Base-by-base conservation (phyloP, 2,888 invertebrate species). In the Cecidostiba fungosa region DNA sequence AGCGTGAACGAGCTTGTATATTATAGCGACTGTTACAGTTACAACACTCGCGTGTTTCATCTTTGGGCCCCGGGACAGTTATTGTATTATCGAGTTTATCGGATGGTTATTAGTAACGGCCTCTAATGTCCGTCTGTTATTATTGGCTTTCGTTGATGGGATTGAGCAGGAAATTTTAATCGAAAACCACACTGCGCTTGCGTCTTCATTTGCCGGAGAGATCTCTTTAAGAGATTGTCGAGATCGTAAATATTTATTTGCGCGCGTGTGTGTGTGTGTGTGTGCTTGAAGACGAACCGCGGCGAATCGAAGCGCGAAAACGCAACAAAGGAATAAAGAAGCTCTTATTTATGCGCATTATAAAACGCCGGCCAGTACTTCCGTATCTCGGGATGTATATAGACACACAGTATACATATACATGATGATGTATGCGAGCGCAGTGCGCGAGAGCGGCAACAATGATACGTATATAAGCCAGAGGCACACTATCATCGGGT, bases 401-500 rank as follows among this genome's bases (percentile, higher is more conserved):
- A 10, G 10, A 5, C 4, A 23, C 10, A 23, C 2, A n/a, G 23
- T 19, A 59, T 19, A 59, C 19, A 43, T 14, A n/a, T 50, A 59
- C 6, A n/a, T 59, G 69, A 62, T 82, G 82, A 82, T 82, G 70
- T 82, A 77, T 77, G 59, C 59, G 76, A 74, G 26, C 69, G 73
- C 74, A 36, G 73, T 87, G 88, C 39, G 72, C 10, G 39, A 36
- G n/a, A 39, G 39, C 39, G 70, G 36, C 79, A 77, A 89, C 87
- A 88, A 88, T 88, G 88, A 89, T 88, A 84, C 77, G 85, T 83
- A 32, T 32, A 32, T 3, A n/a, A 32, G 32, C 32, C 32, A 3
- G 1, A 47, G n/a, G 87, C 87, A 87, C 86, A 88, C 19, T 89
- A 88, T 88, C 85, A 87, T 59, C 86, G 86, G 36, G 90, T 91